Evolutionary conservation across 2,888 invertebrate genomes (phyloP), one percentile per base, ranked within the genome.

Genomic region (Poecilobothrus nobilitatus): DNA sequence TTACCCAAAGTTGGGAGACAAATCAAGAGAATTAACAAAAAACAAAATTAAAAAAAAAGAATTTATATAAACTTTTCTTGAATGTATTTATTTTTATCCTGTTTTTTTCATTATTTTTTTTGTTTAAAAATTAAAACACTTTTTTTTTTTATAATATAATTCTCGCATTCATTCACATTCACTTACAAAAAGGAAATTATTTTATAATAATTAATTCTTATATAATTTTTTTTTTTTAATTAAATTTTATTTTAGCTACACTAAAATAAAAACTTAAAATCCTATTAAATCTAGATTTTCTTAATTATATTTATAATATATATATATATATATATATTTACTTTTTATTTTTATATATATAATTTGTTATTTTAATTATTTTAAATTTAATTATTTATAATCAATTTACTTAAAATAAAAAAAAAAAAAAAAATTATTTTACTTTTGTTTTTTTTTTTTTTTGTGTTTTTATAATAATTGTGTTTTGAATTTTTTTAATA

Each of bases 161-260:
- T 10, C 20, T 65, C 65, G 10, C 65, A 65, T 65, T 65, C 65
- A 65, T 65, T 37, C 65, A 65, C 65, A 65, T 65, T 65, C 65
- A 65, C 65, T 65, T 65, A 65, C 37, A 65, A 65, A 65, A 65
- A 65, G 12, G 20, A 34, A 63, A 63, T 63, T 22, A 18, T 34
- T 33, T 65, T 65, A 34, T 65, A 65, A 37, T 65, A 65, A 33
- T 64, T 22, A 22, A 33, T 64, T 27, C 33, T 65, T 65, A 65
- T 65, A 34, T 37, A 65, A 37, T 65, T 34, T 65, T 65, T 64
- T 63, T 66, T 41, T 67, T 63, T 67, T 53, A 53, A 53, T 53
- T 53, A 53, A 53, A 68, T 70, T 70, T 70, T 71, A 68, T 70
- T 71, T 71, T 71, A 71, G 68, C 71, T 71, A 71, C 71, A 71